These are phyloP conservation scores for Drosophila nannoptera DNA, from an alignment of 1,140 invertebrate genomes.

Conservation along the genomic window DNA sequence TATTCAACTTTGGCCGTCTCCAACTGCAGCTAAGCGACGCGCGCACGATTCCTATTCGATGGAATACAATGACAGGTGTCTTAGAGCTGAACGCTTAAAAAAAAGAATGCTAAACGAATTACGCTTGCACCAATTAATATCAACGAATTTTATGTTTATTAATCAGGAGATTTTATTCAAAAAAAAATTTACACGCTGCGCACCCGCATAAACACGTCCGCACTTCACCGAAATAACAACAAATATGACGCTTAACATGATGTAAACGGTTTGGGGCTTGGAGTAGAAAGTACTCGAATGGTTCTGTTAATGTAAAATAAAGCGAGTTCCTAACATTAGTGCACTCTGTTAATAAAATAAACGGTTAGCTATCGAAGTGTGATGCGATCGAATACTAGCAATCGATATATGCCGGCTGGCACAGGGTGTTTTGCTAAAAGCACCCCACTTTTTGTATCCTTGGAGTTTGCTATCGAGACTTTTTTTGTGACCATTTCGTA, in stretches of 20 bases:
- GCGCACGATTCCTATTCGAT: constrained; percentile 26
- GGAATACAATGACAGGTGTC: constrained; percentile 15
- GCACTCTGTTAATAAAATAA: background rate
- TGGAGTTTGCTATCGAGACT: constrained; percentile 62
- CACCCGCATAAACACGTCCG: constrained; percentile 45
- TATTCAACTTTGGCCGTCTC: constrained; percentile 34
- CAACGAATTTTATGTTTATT: constrained; percentile 21
- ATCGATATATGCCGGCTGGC: constrained; percentile 48
- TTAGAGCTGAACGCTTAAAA: constrained; percentile 6
- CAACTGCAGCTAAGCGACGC: constrained; percentile 37
- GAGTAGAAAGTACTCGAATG: constrained; percentile 20
- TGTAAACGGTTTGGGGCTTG: constrained; percentile 28
- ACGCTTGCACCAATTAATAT: constrained; percentile 9
- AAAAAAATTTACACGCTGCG: constrained; percentile 27
- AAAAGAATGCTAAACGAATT: background rate
- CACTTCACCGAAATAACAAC: constrained; percentile 36
- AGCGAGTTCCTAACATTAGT: background rate
- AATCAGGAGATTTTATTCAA: constrained; percentile 26
- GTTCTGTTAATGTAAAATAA: background rate
- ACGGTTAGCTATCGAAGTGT: constrained; percentile 6
- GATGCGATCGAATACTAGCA: constrained; percentile 1
- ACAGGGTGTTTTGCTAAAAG: constrained; percentile 42
- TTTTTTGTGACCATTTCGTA: constrained; percentile 49
- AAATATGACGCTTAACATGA: constrained; percentile 35
- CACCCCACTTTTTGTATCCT: constrained; percentile 55